Evolutionary conservation across 1,140 invertebrate species (phyloP).

Genomic region (Prorops nasuta): DNA sequence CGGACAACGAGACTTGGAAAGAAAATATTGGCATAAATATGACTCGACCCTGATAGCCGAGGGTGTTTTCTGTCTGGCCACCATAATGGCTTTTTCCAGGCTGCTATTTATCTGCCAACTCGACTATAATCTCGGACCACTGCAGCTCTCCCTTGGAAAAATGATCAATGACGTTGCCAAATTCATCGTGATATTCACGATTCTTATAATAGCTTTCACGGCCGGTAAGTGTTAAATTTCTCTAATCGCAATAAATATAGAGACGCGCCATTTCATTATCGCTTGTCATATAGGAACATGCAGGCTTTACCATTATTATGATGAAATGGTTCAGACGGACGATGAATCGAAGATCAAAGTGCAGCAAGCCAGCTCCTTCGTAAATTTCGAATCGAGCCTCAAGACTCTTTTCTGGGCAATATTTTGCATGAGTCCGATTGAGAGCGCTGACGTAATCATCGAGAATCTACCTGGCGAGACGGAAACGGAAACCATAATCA

Average conservation of each 20-base stretch:
- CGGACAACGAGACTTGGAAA: constrained; percentile 53
- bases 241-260: no score
- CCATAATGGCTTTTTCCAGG: constrained; percentile 68
- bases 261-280: neutral
- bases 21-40: constrained; percentile 69
- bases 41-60: constrained; percentile 73
- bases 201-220: constrained; percentile 59
- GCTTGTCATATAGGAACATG: constrained; percentile 30
- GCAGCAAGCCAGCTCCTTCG: constrained; percentile 57
- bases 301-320: constrained; percentile 61
- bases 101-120: constrained; percentile 61
- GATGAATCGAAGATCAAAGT: constrained; percentile 47
- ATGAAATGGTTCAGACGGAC: constrained; percentile 62
- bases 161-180: constrained; percentile 61
- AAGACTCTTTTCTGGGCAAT: constrained; percentile 76
- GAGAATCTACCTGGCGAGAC: constrained; percentile 58
- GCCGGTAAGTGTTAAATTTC: constrained; percentile 42
- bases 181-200: constrained; percentile 57
- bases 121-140: constrained; percentile 61
- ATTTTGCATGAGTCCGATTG: constrained; percentile 69
- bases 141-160: constrained; percentile 62
- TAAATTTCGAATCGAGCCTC: constrained; percentile 60
- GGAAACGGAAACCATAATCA: constrained; percentile 51
- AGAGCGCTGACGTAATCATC: constrained; percentile 65
- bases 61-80: constrained; percentile 70